Percentiles rank a stretch among this genome's conserved stretches.
These are phyloP conservation scores for Cassiopea xamachana DNA, from an alignment of 30 jellyfish, hydroid and myxozoan species.

Conservation along the genomic window DNA sequence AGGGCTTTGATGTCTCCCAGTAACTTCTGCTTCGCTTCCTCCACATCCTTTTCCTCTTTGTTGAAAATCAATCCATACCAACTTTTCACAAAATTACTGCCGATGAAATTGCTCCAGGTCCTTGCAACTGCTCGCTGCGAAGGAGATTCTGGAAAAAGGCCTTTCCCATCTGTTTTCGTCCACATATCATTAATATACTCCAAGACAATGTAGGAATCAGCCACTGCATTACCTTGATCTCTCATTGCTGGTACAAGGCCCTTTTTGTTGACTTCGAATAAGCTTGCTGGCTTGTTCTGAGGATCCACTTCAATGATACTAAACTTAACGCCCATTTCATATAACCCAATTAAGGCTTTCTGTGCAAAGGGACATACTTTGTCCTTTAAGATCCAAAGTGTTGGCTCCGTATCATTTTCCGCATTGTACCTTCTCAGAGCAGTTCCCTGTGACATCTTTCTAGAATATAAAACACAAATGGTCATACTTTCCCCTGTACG, in stretches of 20 bases:
- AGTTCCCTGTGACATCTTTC: constrained; percentile 5
- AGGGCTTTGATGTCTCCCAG: constrained; percentile 8
- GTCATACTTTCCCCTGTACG: background rate
- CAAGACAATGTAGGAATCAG: constrained; percentile 60
- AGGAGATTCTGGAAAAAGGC: constrained; percentile 50
- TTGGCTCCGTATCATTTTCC: constrained; percentile 48
- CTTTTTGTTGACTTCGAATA: constrained; percentile 62
- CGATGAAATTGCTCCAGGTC: constrained; percentile 46
- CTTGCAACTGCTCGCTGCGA: constrained; percentile 68
- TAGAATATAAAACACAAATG: background rate
- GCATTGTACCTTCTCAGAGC: constrained; percentile 38
- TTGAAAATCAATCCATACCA: constrained; percentile 30
- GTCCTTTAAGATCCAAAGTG: constrained; percentile 45
- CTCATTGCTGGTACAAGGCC: constrained; percentile 86
- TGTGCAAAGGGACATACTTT: constrained; percentile 77
- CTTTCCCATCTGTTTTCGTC: constrained; percentile 25
- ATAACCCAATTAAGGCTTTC: constrained; percentile 45
- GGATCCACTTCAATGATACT: constrained; percentile 56
- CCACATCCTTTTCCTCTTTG: constrained; percentile 26
- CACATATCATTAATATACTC: constrained; percentile 79
- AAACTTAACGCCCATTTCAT: constrained; percentile 55
- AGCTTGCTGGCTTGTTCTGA: constrained; percentile 66
- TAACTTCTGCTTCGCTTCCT: constrained; percentile 28
- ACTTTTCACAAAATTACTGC: constrained; percentile 2
- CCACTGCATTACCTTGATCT: constrained; percentile 56